These are phyloP conservation scores for Emys orbicularis DNA, from an alignment of 2,797 vertebrate genomes.

Conservation along the genomic window DNA sequence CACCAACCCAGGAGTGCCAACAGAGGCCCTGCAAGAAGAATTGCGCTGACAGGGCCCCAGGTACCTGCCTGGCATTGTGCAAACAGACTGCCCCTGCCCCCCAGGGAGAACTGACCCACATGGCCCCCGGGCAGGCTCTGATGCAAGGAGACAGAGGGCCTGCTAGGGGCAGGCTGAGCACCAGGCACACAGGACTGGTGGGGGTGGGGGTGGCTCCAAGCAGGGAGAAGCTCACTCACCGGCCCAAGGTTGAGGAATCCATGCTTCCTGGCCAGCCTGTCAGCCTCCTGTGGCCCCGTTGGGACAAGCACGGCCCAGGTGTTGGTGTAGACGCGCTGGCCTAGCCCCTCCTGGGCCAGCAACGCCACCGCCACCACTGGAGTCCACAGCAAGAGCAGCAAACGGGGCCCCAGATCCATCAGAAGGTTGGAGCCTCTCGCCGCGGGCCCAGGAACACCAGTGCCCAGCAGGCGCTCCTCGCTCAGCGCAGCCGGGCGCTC, in stretches of 20 bases:
- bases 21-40: accelerated
- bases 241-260: constrained; percentile 93
- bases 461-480: not conserved
- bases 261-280: constrained; percentile 89
- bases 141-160: not conserved
- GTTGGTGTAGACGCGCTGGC: constrained; percentile 92
- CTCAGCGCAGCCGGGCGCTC: not conserved
- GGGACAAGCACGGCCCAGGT: constrained; percentile 95
- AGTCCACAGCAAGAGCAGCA: constrained; percentile 84
- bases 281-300: constrained; percentile 87
- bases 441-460: not conserved
- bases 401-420: constrained; percentile 88
- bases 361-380: constrained; percentile 83
- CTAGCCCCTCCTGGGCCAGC: constrained; percentile 78
- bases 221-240: constrained; percentile 80
- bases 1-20: not conserved
- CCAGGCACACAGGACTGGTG: not conserved
- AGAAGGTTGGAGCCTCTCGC: constrained; percentile 68
- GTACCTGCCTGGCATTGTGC: not conserved
- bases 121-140: accelerated
- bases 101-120: not conserved
- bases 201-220: not conserved
- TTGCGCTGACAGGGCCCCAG: accelerated
- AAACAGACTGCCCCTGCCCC: not conserved
- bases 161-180: not conserved